These are phyloP conservation scores for Brassicogethes aeneus DNA, from an alignment of 2,888 invertebrate genomes.

Conservation along the genomic window DNA sequence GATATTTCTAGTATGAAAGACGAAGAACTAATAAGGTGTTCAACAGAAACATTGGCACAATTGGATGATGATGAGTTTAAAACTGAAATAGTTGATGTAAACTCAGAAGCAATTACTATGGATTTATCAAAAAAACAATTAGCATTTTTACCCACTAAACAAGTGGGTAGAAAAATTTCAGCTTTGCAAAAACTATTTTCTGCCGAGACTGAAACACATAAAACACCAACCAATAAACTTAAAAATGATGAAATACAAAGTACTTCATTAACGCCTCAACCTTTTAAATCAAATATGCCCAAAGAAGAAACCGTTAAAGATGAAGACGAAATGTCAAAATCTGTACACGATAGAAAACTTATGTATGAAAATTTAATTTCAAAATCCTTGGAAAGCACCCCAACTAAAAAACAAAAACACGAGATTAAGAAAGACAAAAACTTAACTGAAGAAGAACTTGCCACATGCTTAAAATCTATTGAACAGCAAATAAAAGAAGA, in stretches of 20 bases:
- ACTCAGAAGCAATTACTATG: conserved; percentile 5
- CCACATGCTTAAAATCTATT: conserved; percentile 17
- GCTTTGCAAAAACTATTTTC: conserved; percentile 43
- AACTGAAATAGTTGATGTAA: conserved; percentile 22
- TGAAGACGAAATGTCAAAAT: conserved; percentile 24
- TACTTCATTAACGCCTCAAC: neutral
- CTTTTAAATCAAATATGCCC: conserved; percentile 7
- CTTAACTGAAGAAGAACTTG: conserved; percentile 22
- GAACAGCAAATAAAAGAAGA: conserved; percentile 21
- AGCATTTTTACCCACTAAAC: conserved; percentile 32
- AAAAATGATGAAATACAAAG: conserved; percentile 14
- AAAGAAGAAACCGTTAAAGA: conserved; percentile 13
- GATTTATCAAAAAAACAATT: conserved; percentile 19
- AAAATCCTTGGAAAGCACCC: conserved; percentile 33
- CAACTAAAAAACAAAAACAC: conserved; percentile 24
- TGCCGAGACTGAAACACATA: conserved; percentile 23
- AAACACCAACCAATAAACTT: conserved; percentile 13
- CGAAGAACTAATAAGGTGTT: conserved; percentile 34
- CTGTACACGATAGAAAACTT: conserved; percentile 34
- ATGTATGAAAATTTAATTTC: conserved; percentile 38
- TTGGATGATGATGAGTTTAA: conserved; percentile 34
- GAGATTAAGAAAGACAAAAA: conserved; percentile 12
- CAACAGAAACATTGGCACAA: conserved; percentile 38
- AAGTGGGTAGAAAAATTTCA: conserved; percentile 42
- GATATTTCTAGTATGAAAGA: conserved; percentile 40